Conservation (phyloP, 2,113 vertebrate genomes). For the Triplophysa rosa region DNA sequence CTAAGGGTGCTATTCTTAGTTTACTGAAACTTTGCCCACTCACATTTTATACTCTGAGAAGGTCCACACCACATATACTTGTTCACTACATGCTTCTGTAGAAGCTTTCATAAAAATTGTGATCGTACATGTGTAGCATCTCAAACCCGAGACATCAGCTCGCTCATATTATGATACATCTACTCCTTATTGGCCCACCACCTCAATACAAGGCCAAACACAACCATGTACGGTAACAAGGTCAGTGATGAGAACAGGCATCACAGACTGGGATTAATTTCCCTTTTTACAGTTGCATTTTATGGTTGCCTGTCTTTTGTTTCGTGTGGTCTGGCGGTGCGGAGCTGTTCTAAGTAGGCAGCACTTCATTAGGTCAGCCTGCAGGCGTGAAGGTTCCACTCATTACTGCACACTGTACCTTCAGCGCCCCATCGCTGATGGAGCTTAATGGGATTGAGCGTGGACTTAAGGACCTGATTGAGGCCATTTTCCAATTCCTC, state of each 20-base stretch:
- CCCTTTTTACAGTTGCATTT: conserved; percentile 50
- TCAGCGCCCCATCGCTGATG: conserved; percentile 41
- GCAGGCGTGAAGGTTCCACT: conserved; percentile 58
- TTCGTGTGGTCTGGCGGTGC: conserved; percentile 45
- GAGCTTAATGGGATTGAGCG: conserved; percentile 51
- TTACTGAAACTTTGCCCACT: too few species aligned
- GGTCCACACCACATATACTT: neutral
- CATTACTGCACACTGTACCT: conserved; percentile 53
- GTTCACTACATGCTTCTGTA: neutral
- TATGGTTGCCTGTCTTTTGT: conserved; percentile 31
- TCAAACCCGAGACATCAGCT: conserved; percentile 6
- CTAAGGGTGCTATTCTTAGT: too few species aligned
- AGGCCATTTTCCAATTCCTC: conserved; percentile 57
- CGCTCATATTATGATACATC: conserved; percentile 37
- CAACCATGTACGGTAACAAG: conserved; percentile 50
- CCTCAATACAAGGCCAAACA: conserved; percentile 21
- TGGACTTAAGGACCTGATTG: conserved; percentile 49
- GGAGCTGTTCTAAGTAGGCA: conserved; percentile 39
- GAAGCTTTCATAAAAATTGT: too few species aligned
- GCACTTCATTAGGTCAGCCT: conserved; percentile 57
- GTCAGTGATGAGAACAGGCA: conserved; percentile 49
- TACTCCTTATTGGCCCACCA: conserved; percentile 21
- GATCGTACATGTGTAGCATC: neutral
- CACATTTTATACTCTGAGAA: too few species aligned
- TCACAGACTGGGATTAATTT: conserved; percentile 50